Base-by-base conservation (phyloP, 2,888 invertebrate species). In the Aethes cnicana region DNA sequence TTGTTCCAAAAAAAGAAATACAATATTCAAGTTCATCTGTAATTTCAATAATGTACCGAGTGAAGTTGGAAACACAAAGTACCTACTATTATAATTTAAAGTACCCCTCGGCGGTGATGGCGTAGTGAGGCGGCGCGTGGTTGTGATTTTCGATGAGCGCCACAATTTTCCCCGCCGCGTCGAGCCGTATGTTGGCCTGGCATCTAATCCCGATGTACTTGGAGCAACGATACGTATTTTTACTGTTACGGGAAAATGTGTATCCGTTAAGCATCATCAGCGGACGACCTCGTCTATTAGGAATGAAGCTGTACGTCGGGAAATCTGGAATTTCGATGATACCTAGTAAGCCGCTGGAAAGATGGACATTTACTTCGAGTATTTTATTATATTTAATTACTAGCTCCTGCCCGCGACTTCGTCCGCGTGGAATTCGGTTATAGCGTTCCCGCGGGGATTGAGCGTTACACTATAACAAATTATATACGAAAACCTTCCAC, bases 121-220 rank as follows among this genome's bases (percentile, higher is more conserved):
- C 9, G 23, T 32, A 52, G 3, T 35, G 46, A 3, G 50, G 50
- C 2, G 30, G 46, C 11, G 20, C 4, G 9, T 55, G 54, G 12
- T 39, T 52, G 16, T 55, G 50, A 6, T 41, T 11, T 9, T 21
- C 17, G 4, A 21, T 11, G 30, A 28, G 33, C 6, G 23, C 25
- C 9, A 25, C 42, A 2, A 55, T 52, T 2, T 21, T 23, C 4
- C 36, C 42, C 18, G 17, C 14, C 0, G 9, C 8, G 9, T 54
- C 37, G 2, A 53, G 28, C 23, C 36, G 47, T 2, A 53, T 47
- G 3, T n/a, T 28, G 4, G 47, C 53, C 14, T 53, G 41, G 18
- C 53, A 53, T 7, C 23, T 26, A 2, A 2, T 17, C 5, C 17
- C 2, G 2, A 14, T n/a, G 23, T 50, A 50, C n/a, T 44, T 50